These are phyloP conservation scores for Pantherophis vulpinus DNA, from an alignment of 2,797 vertebrate species.

Conservation along the genomic window DNA sequence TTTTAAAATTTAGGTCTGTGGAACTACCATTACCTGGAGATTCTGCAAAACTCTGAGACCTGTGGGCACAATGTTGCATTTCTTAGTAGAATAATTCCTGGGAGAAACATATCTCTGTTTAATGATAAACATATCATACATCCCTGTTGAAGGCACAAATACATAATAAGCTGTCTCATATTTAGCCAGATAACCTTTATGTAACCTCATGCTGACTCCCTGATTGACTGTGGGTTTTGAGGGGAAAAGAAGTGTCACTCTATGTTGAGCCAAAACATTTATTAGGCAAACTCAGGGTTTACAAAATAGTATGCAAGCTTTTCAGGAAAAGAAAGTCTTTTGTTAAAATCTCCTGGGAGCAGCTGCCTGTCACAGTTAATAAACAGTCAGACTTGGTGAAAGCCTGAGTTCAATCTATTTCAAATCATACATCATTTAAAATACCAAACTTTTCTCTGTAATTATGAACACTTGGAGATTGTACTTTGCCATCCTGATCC, in stretches of 20 bases:
- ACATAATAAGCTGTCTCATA: neutral
- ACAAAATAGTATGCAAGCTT: neutral
- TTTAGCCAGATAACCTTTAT: neutral
- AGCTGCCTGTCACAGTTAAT: neutral
- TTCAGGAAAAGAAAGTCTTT: neutral
- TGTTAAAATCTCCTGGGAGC: neutral
- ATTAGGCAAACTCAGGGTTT: neutral
- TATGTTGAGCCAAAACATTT: neutral
- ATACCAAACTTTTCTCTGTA: neutral
- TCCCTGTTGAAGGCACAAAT: neutral
- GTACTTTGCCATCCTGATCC: neutral
- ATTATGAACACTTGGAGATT: neutral
- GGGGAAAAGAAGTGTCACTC: neutral
- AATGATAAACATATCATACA: neutral
- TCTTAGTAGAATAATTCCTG: neutral
- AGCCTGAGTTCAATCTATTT: neutral
- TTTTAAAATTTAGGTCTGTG: neutral
- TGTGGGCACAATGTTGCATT: neutral
- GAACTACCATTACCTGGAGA: neutral
- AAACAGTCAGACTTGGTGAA: neutral
- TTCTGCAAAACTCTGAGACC: neutral
- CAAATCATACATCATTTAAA: neutral
- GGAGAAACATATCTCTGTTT: neutral
- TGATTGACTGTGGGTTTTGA: neutral
- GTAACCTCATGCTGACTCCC: neutral